Base-by-base conservation (phyloP, 2,797 vertebrate genomes). In the Chromobotia macracanthus region DNA sequence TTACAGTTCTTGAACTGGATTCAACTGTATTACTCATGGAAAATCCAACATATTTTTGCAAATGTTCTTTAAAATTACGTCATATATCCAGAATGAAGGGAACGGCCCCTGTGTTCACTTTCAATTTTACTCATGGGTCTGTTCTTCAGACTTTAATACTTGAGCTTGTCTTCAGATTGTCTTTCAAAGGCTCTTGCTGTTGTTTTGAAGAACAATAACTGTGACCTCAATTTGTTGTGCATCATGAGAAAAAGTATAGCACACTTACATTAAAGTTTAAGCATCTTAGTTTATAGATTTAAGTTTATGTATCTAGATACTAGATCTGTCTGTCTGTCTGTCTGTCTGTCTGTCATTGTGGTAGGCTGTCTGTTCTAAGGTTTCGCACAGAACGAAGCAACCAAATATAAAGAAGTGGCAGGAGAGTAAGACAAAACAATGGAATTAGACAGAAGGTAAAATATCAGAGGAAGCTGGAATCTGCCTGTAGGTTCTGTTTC, bases 401-500 rank as follows among this genome's bases (percentile, higher is more conserved):
- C 10, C 31, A 15, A 64, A 51, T n/a, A 51, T 18, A 38, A 23
- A 38, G 46, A 16, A 16, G 10, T 11, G 18, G 11, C 16, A 73
- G 2, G 2, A 31, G 12, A 63, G 35, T 41, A 10, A 72, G 19
- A 70, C 13, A 35, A 16, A n/a, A 53, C 51, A 31, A 61, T 31
- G 12, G 41, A 7, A 73, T 73, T 50, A 64, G 31, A 74, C 25
- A 35, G n/a, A 64, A n/a, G 4, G 5, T 11, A 31, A 74, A 64
- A 38, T 64, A n/a, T 74, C 25, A 74, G n/a, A 50, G 3, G 25
- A 63, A 10, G 12, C n/a, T 21, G 18, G 18, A 63, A 73, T 73
- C 46, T 73, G 56, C 71, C 41, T 73, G 41, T 60, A 46, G 55
- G 38, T 13, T 48, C 16, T 48, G 23, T 3, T 16, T 60, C 60